Conservation (phyloP, 2,797 vertebrate genomes). For the Ispidina picta region DNA sequence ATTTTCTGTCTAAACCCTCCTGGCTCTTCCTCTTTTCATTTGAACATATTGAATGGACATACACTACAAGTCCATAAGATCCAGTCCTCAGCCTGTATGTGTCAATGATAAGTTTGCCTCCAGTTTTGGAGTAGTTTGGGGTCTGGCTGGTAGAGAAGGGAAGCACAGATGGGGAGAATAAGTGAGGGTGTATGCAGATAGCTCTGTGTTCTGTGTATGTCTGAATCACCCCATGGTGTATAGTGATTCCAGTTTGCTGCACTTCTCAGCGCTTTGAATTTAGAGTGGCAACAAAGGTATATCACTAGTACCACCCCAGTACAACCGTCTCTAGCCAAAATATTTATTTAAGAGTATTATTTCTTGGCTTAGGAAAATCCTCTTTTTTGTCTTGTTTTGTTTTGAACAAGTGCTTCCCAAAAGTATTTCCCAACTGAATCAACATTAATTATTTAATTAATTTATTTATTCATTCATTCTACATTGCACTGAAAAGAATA, state of each 20-base stretch:
- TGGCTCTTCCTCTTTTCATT: not conserved
- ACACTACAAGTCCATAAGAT: not conserved
- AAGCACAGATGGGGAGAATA: not conserved
- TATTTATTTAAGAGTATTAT: constrained; percentile 56
- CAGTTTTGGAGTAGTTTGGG: not conserved
- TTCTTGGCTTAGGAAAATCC: constrained; percentile 53
- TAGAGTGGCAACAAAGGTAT: constrained; percentile 18
- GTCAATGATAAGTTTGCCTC: not conserved
- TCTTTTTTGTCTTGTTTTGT: constrained; percentile 62
- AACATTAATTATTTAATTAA: too few species aligned
- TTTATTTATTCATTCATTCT: not conserved
- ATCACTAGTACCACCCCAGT: not conserved
- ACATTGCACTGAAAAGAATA: constrained; percentile 46
- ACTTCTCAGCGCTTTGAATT: not conserved
- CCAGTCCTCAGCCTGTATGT: not conserved
- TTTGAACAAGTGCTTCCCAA: constrained; percentile 78
- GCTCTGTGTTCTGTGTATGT: rapidly evolving
- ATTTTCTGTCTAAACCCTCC: not conserved
- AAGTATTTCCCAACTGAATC: constrained; percentile 71
- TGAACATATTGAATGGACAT: not conserved
- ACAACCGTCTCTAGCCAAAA: constrained; percentile 32
- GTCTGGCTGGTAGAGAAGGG: not conserved
- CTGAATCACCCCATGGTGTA: not conserved
- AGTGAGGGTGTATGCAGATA: not conserved
- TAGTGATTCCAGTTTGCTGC: not conserved